Percentiles rank a stretch among this genome's conserved stretches.
Evolutionary conservation across 2,888 invertebrate genomes (phyloP).

Genomic region (Trachelus tabidus): DNA sequence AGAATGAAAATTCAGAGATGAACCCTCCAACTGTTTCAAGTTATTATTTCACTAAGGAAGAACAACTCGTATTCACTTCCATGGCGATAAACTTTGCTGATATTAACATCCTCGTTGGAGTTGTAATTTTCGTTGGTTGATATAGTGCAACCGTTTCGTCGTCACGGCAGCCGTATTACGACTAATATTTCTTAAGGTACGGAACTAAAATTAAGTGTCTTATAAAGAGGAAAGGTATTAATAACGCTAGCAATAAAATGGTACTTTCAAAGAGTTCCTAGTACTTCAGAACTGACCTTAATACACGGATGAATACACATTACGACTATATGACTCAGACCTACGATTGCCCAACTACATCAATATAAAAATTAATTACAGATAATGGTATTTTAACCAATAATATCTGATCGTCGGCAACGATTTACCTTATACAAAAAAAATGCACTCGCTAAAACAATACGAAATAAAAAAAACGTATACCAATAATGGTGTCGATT

Average conservation of each 20-base stretch:
- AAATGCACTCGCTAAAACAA: neutral
- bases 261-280: neutral
- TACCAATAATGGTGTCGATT: neutral
- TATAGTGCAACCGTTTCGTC: slow-evolving; percentile 43
- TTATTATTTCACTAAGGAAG: neutral
- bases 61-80: neutral
- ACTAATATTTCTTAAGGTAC: slow-evolving; percentile 40
- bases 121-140: slow-evolving; percentile 46
- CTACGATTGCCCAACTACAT: neutral
- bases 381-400: neutral
- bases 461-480: neutral
- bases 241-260: slow-evolving; percentile 36
- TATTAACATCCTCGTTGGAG: slow-evolving; percentile 47
- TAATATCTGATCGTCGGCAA: neutral
- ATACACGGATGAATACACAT: neutral
- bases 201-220: slow-evolving; percentile 55
- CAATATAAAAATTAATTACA: neutral
- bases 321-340: neutral
- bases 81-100: slow-evolving; percentile 41
- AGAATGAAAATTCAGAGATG: neutral
- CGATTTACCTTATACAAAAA: neutral
- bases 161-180: slow-evolving; percentile 43
- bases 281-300: neutral
- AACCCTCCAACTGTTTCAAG: neutral
- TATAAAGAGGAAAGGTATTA: slow-evolving; percentile 51